phyloP scores from a whole-genome alignment of 2,888 invertebrate genomes.

The Scaptomyza parva region DNA sequence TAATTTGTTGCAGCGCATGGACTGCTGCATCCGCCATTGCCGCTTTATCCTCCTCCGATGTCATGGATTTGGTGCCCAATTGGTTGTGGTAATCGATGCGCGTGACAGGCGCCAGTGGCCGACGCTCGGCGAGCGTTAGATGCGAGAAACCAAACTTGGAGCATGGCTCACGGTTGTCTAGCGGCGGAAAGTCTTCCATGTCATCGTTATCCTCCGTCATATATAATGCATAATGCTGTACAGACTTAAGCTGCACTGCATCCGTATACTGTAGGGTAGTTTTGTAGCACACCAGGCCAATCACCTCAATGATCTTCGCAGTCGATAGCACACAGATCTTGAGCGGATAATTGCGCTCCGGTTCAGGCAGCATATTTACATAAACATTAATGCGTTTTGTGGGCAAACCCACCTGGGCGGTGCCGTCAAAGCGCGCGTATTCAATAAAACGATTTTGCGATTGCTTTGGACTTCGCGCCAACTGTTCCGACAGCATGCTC shows the following conservation, averaged over 20 bases:
- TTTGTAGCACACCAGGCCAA: constrained; percentile 96
- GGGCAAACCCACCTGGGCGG: constrained; percentile 91
- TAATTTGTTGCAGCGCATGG: constrained; percentile 67
- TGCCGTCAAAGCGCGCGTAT: constrained; percentile 96
- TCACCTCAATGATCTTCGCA: constrained; percentile 95
- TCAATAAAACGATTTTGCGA: constrained; percentile 95
- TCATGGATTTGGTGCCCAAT: constrained; percentile 82
- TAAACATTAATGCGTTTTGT: constrained; percentile 95
- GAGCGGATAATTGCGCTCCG: constrained; percentile 93
- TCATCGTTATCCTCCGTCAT: constrained; percentile 97
- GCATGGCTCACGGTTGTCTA: constrained; percentile 94
- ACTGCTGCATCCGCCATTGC: constrained; percentile 80
- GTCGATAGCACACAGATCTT: constrained; percentile 91
- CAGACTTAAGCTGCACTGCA: constrained; percentile 86
- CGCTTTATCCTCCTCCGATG: constrained; percentile 85
- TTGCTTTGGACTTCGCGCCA: constrained; percentile 91
- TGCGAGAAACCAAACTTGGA: constrained; percentile 96
- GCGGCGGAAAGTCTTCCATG: constrained; percentile 94
- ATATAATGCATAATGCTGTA: constrained; percentile 92
- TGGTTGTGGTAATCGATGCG: constrained; percentile 80
- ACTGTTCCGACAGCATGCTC: constrained; percentile 90
- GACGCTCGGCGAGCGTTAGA: constrained; percentile 93
- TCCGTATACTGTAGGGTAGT: constrained; percentile 89
- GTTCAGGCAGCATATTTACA: constrained; percentile 93
- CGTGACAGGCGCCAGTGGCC: constrained; percentile 78